Evolutionary conservation across 2,888 invertebrate genomes (phyloP).

Genomic region (Noctuana brunneofusca): DNA sequence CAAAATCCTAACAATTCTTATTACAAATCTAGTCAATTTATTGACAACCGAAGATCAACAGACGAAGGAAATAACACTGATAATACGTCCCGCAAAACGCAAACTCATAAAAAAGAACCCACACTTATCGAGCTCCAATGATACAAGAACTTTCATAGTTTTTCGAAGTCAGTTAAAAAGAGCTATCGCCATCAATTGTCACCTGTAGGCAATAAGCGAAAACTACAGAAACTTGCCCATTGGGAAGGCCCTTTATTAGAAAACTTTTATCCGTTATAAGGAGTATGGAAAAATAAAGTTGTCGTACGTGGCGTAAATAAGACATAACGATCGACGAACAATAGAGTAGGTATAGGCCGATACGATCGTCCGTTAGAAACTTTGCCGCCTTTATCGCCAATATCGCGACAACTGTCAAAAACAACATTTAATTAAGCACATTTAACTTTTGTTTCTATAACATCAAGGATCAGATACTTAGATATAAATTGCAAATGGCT

Average conservation of each 20-base stretch:
- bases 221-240: slow-evolving; percentile 68
- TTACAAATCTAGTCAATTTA: no score
- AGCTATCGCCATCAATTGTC: slow-evolving; percentile 79
- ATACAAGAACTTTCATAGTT: slow-evolving; percentile 44
- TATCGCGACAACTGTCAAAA: slow-evolving; percentile 17
- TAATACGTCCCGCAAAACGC: neutral
- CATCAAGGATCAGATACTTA: neutral
- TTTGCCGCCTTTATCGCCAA: slow-evolving; percentile 20
- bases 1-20: no score
- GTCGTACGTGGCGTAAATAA: slow-evolving; percentile 76
- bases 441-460: slow-evolving; percentile 11
- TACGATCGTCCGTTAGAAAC: slow-evolving; percentile 28
- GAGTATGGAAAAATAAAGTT: slow-evolving; percentile 74
- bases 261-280: slow-evolving; percentile 71
- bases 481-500: no score
- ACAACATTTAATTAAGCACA: slow-evolving; percentile 32
- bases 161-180: slow-evolving; percentile 71
- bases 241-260: slow-evolving; percentile 77
- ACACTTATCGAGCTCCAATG: slow-evolving; percentile 23
- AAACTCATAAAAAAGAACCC: slow-evolving; percentile 11
- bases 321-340: slow-evolving; percentile 59
- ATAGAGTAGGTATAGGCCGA: slow-evolving; percentile 37
- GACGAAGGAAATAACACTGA: neutral
- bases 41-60: no score
- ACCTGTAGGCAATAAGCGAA: slow-evolving; percentile 75